Percentiles rank a stretch among this genome's conserved stretches.
Conservation (phyloP, 2,797 vertebrate genomes). For the Coccyzus lansbergi region DNA sequence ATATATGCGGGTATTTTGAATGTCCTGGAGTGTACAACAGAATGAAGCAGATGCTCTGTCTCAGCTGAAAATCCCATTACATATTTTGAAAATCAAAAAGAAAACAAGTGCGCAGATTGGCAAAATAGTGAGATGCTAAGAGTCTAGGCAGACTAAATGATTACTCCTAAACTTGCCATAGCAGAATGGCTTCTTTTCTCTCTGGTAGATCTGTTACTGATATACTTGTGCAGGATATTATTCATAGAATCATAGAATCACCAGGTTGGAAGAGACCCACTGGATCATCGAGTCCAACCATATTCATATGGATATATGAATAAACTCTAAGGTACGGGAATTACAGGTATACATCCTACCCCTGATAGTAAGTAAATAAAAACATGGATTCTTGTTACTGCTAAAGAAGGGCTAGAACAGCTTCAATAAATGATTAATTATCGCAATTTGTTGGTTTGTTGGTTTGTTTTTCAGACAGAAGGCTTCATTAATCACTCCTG, state of each 20-base stretch:
- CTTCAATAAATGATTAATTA: slow-evolving; percentile 27
- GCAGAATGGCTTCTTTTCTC: background rate
- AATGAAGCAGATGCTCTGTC: background rate
- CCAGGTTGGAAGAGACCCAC: no score
- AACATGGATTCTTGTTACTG: background rate
- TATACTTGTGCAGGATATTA: background rate
- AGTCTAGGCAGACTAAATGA: background rate
- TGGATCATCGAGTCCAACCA: no score
- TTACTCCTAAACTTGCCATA: background rate
- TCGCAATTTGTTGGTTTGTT: background rate
- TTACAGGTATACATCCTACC: background rate
- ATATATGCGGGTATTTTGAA: background rate
- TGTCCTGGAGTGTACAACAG: background rate
- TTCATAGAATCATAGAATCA: no score
- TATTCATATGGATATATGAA: background rate
- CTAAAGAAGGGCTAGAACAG: background rate
- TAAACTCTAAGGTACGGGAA: background rate
- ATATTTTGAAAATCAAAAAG: background rate
- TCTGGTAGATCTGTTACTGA: background rate
- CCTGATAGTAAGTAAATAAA: background rate
- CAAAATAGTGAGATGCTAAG: background rate
- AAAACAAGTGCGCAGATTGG: background rate
- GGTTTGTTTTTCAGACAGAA: background rate
- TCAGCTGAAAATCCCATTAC: background rate
- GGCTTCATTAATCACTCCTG: background rate